Conservation (phyloP, 2,797 vertebrate genomes). For the Phoeniculus purpureus region DNA sequence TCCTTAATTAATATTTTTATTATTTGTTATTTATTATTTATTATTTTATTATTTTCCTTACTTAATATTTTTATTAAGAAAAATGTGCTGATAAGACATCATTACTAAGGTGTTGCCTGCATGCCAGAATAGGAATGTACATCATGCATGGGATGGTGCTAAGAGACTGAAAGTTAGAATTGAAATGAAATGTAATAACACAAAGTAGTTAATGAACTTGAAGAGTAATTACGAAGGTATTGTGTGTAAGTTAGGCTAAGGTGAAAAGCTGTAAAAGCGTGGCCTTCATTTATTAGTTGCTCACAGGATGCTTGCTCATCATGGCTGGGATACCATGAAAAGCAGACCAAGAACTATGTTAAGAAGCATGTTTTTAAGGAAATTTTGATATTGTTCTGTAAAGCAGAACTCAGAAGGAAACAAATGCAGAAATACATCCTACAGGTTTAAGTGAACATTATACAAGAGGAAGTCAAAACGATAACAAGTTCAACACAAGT, state of each 20-base stretch:
- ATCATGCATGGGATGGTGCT: background rate
- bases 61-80: conserved; percentile 59
- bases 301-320: background rate
- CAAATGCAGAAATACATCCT: background rate
- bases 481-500: background rate
- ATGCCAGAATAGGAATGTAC: background rate
- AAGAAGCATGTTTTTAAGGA: background rate
- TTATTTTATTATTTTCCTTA: too few species aligned
- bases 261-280: background rate
- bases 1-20: too few species aligned
- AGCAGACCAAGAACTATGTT: background rate
- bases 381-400: background rate
- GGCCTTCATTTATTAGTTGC: background rate
- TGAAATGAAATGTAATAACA: background rate
- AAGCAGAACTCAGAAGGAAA: background rate
- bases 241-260: background rate
- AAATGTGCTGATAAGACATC: background rate
- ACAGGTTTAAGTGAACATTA: background rate
- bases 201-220: background rate
- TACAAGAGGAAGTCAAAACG: background rate
- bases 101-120: background rate
- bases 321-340: background rate
- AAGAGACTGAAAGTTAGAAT: background rate
- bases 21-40: too few species aligned
- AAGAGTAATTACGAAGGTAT: background rate